phyloP scores from a whole-genome alignment of 2,113 vertebrate species.

The Microcebus jonahi region DNA sequence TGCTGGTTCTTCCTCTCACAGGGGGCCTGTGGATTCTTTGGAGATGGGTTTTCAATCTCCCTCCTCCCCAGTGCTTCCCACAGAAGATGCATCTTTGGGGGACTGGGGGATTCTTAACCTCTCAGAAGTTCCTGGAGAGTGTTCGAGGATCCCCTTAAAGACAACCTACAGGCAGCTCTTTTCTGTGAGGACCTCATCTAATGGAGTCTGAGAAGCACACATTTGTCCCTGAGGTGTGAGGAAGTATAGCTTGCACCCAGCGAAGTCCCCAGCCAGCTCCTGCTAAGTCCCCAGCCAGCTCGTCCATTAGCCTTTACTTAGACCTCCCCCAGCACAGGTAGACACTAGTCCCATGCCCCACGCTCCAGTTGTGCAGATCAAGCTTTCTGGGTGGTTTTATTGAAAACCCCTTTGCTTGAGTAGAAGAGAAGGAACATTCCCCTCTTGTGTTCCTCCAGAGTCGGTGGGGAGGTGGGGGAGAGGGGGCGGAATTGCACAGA shows the following conservation, averaged over 20 bases:
- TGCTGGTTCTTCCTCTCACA: neutral
- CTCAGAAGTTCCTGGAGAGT: neutral
- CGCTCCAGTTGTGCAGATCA: neutral
- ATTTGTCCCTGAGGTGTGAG: neutral
- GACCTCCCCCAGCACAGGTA: neutral
- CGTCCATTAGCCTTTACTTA: neutral
- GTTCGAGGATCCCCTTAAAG: neutral
- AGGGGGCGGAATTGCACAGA: neutral
- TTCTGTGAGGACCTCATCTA: neutral
- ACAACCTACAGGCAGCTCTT: too few species aligned
- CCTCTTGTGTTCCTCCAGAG: neutral
- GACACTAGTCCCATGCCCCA: neutral
- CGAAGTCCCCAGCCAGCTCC: neutral
- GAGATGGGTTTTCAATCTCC: neutral
- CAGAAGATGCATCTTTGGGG: neutral
- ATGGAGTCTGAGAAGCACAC: neutral
- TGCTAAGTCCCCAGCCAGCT: too few species aligned
- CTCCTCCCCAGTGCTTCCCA: neutral
- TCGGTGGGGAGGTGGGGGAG: neutral
- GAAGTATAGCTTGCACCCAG: neutral
- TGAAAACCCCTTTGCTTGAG: neutral
- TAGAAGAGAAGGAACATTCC: neutral
- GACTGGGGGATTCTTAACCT: neutral
- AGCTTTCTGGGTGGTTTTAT: neutral
- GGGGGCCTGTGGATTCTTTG: neutral